Conservation (phyloP, 2,888 invertebrate genomes). For the Plusia festucae region DNA sequence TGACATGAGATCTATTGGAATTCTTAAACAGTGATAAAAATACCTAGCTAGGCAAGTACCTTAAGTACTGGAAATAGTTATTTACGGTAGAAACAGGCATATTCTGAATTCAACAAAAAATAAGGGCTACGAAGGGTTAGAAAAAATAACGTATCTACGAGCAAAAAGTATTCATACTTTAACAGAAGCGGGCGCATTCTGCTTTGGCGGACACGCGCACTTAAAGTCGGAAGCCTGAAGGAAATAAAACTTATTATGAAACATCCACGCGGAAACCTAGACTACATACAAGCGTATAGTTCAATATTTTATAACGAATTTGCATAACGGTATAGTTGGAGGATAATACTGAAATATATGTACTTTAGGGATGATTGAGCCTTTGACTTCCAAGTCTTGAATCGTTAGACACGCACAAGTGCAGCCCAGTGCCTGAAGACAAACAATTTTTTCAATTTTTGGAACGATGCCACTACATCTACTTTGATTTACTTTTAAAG, state of each 20-base stretch:
- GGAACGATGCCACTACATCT: neutral
- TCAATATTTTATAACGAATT: no score
- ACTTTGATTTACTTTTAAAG: neutral
- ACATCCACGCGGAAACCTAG: no score
- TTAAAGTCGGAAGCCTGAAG: neutral
- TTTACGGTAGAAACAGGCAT: no score
- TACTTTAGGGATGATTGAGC: neutral
- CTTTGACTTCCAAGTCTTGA: neutral
- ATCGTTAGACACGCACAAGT: neutral
- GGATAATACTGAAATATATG: neutral
- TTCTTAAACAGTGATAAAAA: no score
- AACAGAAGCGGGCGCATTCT: neutral
- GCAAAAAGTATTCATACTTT: slow-evolving; percentile 21
- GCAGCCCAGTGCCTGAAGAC: neutral
- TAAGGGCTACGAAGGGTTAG: neutral
- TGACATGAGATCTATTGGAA: no score
- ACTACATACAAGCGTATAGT: no score
- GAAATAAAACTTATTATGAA: neutral
- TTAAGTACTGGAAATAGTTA: no score
- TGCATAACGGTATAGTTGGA: no score
- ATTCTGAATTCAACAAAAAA: no score
- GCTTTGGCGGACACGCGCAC: slow-evolving; percentile 6
- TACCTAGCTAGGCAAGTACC: no score
- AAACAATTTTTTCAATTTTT: neutral
- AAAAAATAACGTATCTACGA: neutral